A percentile compares a stretch with the other conserved stretches of the same genome.
phyloP scores from a whole-genome alignment of 1,140 invertebrate genomes.

The Heterodera schachtii region DNA sequence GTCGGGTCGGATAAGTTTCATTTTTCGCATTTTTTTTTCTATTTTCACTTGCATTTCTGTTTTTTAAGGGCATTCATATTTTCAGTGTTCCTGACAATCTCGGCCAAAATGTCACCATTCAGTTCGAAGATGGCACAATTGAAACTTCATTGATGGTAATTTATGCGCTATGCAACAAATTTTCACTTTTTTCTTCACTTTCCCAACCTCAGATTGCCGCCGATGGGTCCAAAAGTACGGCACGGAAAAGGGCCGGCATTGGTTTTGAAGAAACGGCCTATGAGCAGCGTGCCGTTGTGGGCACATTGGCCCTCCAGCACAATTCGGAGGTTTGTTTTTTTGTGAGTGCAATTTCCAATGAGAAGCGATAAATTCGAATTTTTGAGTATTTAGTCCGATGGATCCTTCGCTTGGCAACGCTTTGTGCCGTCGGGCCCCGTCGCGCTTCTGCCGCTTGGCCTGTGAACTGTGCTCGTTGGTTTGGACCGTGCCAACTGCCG shows the following conservation, averaged over 20 bases:
- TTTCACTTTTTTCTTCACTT: too few relatives aligned
- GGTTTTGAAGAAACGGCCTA: slow-evolving; percentile 81
- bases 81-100: slow-evolving; percentile 56
- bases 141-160: slow-evolving; percentile 68
- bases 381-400: slow-evolving; percentile 62
- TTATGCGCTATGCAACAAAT: not conserved
- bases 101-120: slow-evolving; percentile 63
- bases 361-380: not conserved
- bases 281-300: slow-evolving; percentile 85
- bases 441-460: slow-evolving; percentile 82
- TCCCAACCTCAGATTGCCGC: slow-evolving; percentile 76
- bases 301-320: slow-evolving; percentile 77
- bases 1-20: too few relatives aligned
- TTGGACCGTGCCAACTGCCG: slow-evolving; percentile 80
- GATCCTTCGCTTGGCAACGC: slow-evolving; percentile 89
- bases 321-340: not conserved
- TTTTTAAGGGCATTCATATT: not conserved
- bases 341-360: not conserved
- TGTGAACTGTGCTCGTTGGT: slow-evolving; percentile 81
- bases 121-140: slow-evolving; percentile 67
- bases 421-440: slow-evolving; percentile 88
- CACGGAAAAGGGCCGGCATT: slow-evolving; percentile 78
- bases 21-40: too few relatives aligned
- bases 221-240: slow-evolving; percentile 85
- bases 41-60: too few relatives aligned